phyloP scores from a whole-genome alignment of 2,888 invertebrate genomes.

The Calephelis perditalis region DNA sequence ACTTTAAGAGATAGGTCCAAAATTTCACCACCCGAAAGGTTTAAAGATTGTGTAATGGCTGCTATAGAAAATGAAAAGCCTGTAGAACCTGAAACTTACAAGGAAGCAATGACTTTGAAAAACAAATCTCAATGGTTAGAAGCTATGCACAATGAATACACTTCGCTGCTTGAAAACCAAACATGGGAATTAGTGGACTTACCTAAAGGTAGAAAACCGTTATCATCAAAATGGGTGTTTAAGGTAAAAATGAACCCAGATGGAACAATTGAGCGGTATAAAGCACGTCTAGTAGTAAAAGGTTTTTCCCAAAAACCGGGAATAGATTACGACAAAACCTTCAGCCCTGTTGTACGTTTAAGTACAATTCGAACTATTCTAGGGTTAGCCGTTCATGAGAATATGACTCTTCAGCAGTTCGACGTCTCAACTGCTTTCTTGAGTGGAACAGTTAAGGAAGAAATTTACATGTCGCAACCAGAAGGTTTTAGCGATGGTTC shows the following conservation, averaged over 20 bases:
- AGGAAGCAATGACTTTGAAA: conserved; percentile 6
- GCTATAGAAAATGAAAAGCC: conserved; percentile 1
- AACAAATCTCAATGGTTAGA: no score
- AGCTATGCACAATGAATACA: no score
- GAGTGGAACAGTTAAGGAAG: conserved; percentile 11
- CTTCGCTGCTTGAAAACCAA: no score
- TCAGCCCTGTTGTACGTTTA: conserved; percentile 11
- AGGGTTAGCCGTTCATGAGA: conserved; percentile 1
- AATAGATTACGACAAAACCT: conserved; percentile 5
- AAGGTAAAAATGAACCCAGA: conserved; percentile 3
- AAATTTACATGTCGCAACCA: conserved; percentile 10
- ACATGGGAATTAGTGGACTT: neutral
- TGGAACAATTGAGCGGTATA: neutral
- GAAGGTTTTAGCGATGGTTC: no score
- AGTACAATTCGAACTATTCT: conserved; percentile 2
- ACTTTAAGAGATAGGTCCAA: neutral
- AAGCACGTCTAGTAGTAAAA: conserved; percentile 1
- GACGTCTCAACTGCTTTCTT: conserved; percentile 13
- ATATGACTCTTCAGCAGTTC: neutral
- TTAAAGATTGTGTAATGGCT: conserved; percentile 10
- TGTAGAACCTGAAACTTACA: conserved; percentile 4
- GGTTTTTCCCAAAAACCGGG: no score
- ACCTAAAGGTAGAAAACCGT: conserved; percentile 1
- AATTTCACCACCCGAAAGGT: neutral
- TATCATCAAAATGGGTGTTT: conserved; percentile 4